phyloP scores from a whole-genome alignment of 2,888 invertebrate genomes.

The Hemaris fuciformis region DNA sequence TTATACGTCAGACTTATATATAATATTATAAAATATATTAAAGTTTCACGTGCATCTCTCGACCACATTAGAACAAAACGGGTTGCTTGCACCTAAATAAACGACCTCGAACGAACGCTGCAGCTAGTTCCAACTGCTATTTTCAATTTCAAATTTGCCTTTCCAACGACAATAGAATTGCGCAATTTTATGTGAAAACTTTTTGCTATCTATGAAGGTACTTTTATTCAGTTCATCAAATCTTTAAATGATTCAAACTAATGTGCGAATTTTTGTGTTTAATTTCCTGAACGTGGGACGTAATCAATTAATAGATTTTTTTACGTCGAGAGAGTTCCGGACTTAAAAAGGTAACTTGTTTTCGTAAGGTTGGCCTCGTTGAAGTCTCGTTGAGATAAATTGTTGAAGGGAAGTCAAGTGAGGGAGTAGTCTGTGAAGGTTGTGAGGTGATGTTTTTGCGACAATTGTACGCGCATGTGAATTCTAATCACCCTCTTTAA shows the following conservation, averaged over 20 bases:
- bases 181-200: constrained; percentile 59
- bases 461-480: constrained; percentile 59
- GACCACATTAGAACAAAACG: constrained; percentile 59
- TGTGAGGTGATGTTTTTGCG: constrained; percentile 52
- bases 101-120: constrained; percentile 40
- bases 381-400: constrained; percentile 28
- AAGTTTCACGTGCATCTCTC: constrained; percentile 56
- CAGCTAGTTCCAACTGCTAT: constrained; percentile 57
- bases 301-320: not conserved
- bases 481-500: constrained; percentile 70
- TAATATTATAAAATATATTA: constrained; percentile 54
- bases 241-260: not conserved
- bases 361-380: not conserved
- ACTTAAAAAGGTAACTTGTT: not conserved
- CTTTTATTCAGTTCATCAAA: constrained; percentile 13
- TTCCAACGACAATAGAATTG: constrained; percentile 63
- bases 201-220: constrained; percentile 51
- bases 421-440: constrained; percentile 42
- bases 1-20: too few relatives aligned
- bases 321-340: not conserved
- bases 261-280: not conserved
- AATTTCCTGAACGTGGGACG: not conserved
- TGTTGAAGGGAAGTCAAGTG: constrained; percentile 34
- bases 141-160: constrained; percentile 74
- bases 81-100: constrained; percentile 53